A percentile compares a stretch with the other conserved stretches of the same genome.
These are phyloP conservation scores for Vicugna pacos DNA, from an alignment of 2,113 vertebrate species.

Conservation along the genomic window DNA sequence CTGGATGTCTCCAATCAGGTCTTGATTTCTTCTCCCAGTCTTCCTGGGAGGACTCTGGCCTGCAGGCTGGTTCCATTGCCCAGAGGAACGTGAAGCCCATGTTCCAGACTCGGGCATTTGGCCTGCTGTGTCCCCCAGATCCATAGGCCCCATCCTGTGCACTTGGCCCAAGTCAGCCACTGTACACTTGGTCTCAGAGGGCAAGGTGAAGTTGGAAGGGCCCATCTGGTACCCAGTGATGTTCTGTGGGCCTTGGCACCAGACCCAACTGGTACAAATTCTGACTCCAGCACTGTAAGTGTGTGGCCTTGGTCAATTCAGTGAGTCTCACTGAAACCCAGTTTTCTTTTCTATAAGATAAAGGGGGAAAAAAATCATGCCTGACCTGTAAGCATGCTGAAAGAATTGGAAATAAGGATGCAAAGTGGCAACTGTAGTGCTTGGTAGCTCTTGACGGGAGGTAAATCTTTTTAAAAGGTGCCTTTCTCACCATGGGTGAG, in stretches of 20 bases:
- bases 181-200: not conserved
- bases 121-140: not conserved
- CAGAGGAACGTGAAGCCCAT: accelerated
- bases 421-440: not conserved
- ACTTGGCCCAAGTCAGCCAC: not conserved
- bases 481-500: not conserved
- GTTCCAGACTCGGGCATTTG: not conserved
- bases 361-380: not conserved
- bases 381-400: not conserved
- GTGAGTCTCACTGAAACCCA: not conserved
- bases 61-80: not conserved
- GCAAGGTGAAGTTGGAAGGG: not conserved
- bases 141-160: not conserved
- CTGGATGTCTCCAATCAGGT: not conserved
- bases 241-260: not conserved
- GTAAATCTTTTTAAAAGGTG: not conserved
- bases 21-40: not conserved
- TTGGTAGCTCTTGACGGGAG: not conserved
- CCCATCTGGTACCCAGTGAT: too few relatives aligned
- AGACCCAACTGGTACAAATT: not conserved
- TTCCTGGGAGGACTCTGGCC: not conserved
- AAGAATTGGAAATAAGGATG: not conserved
- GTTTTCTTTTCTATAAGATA: not conserved
- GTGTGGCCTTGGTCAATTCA: not conserved
- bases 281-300: not conserved